Percentiles rank a stretch among this genome's conserved stretches.
These are phyloP conservation scores for Eristalinus aeneus DNA, from an alignment of 2,888 invertebrate species.

Conservation along the genomic window DNA sequence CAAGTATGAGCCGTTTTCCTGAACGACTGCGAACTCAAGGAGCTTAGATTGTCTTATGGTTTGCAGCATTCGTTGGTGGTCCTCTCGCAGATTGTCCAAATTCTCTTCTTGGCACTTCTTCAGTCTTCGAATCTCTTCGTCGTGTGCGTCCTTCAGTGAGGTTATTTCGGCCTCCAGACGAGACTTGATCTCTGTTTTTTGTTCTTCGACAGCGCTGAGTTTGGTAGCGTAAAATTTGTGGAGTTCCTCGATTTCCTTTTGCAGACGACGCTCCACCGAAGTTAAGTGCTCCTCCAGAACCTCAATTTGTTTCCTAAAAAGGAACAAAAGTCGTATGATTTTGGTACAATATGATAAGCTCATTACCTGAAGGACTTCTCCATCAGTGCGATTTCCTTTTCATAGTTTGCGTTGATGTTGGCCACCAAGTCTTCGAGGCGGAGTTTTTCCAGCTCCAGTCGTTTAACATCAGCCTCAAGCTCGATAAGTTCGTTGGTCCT, in stretches of 20 bases:
- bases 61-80: constrained; percentile 76
- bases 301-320: constrained; percentile 77
- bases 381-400: constrained; percentile 79
- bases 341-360: too few species aligned
- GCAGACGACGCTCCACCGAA: constrained; percentile 77
- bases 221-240: constrained; percentile 76
- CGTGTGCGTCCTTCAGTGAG: constrained; percentile 75
- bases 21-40: constrained; percentile 78
- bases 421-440: constrained; percentile 79
- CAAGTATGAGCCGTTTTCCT: constrained; percentile 79
- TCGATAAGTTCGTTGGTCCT: constrained; percentile 72
- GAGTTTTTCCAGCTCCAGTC: constrained; percentile 78
- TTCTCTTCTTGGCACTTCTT: constrained; percentile 77
- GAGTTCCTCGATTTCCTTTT: constrained; percentile 75
- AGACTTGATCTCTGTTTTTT: constrained; percentile 73
- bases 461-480: constrained; percentile 77
- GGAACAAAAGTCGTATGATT: background rate
- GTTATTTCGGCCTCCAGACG: constrained; percentile 74
- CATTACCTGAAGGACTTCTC: constrained; percentile 79
- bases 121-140: constrained; percentile 76
- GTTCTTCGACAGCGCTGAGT: constrained; percentile 73
- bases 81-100: constrained; percentile 74
- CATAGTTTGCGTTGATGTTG: constrained; percentile 79
- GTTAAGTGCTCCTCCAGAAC: constrained; percentile 77
- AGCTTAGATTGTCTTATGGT: constrained; percentile 79